These are phyloP conservation scores for Leistus spinibarbis DNA, from an alignment of 2,888 invertebrate species.

Conservation along the genomic window DNA sequence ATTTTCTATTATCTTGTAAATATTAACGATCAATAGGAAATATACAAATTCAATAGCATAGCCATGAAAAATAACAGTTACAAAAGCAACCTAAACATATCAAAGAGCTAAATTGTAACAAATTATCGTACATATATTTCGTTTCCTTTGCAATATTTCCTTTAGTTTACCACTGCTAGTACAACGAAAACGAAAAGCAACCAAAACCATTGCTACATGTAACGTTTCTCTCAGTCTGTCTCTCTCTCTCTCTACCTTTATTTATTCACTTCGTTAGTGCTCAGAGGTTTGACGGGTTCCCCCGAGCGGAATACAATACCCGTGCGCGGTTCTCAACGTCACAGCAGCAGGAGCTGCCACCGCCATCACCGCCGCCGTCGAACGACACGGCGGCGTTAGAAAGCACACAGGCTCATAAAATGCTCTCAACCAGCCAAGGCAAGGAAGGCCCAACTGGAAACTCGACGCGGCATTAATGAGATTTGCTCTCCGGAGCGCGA, in stretches of 20 bases:
- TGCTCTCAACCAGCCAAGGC: constrained; percentile 3
- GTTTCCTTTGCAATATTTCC: neutral
- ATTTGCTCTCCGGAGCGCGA: constrained; percentile 23
- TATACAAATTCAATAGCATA: no score
- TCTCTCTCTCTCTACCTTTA: constrained; percentile 23
- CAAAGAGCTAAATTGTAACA: neutral
- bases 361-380: constrained; percentile 1
- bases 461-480: constrained; percentile 36
- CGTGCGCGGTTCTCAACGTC: constrained; percentile 10
- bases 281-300: constrained; percentile 1
- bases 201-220: neutral
- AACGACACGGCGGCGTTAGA: neutral
- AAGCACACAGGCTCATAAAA: constrained; percentile 24
- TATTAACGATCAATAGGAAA: no score
- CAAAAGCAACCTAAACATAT: neutral
- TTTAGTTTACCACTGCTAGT: neutral
- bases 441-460: constrained; percentile 17
- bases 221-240: no score
- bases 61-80: no score
- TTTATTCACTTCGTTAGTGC: constrained; percentile 32
- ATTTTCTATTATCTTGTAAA: no score
- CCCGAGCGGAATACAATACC: constrained; percentile 17
- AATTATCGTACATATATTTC: neutral
- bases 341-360: constrained; percentile 6
- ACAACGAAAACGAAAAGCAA: neutral